These are phyloP conservation scores for Cistogaster globosa DNA, from an alignment of 2,888 invertebrate species.

Conservation along the genomic window DNA sequence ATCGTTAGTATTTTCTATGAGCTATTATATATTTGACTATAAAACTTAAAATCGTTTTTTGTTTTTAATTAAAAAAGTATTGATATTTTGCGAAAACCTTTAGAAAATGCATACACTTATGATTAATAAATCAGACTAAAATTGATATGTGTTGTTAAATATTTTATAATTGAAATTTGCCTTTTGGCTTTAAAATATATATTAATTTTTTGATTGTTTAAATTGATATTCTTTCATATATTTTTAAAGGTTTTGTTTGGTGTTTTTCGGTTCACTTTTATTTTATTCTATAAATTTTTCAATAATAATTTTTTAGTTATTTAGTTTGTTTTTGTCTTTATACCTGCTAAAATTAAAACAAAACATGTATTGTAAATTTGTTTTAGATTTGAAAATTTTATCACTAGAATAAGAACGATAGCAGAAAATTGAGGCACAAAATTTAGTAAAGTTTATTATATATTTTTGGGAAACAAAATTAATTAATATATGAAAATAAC, in stretches of 20 bases:
- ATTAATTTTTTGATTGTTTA: neutral
- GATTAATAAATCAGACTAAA: conserved; percentile 65
- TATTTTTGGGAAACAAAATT: no score
- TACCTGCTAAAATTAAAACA: conserved; percentile 52
- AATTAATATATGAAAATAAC: no score
- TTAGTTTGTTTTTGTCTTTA: conserved; percentile 6
- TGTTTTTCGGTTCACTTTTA: conserved; percentile 6
- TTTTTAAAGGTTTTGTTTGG: neutral
- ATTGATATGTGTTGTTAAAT: conserved; percentile 66
- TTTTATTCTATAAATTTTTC: neutral
- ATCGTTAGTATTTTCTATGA: no score
- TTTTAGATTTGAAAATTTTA: conserved; percentile 38
- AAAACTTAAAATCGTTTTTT: no score
- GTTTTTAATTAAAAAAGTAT: no score
- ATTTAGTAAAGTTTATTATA: no score
- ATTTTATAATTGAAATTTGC: conserved; percentile 22
- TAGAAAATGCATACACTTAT: no score
- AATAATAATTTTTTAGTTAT: neutral
- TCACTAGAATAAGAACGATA: no score
- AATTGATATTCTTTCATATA: conserved; percentile 8
- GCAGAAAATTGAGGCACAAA: no score
- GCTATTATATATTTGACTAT: no score
- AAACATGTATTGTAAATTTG: conserved; percentile 30
- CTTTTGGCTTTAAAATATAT: conserved; percentile 30
- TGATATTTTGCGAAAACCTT: no score